Percentiles rank a stretch among this genome's conserved stretches.
Evolutionary conservation across 2,888 invertebrate species (phyloP).

Genomic region (Cephus spinipes): DNA sequence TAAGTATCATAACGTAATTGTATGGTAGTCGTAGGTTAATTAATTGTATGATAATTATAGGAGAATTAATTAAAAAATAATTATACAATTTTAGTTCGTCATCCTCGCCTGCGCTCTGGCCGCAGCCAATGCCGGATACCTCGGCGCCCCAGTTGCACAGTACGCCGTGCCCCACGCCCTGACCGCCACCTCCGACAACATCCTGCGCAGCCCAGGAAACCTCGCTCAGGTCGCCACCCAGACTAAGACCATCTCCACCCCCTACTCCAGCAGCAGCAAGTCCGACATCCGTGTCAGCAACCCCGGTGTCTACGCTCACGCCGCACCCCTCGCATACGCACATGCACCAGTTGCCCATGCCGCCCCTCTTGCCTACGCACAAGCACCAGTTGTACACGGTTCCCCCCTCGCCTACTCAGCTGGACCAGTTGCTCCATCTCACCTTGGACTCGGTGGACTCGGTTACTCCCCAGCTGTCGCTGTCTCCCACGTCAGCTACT

Average conservation of each 20-base stretch:
- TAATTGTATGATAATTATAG: not conserved
- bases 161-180: conserved; percentile 48
- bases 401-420: conserved; percentile 53
- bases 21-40: no score
- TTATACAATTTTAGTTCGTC: conserved; percentile 38
- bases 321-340: conserved; percentile 39
- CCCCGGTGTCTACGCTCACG: conserved; percentile 51
- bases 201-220: conserved; percentile 53
- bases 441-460: conserved; percentile 53
- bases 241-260: conserved; percentile 57
- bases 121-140: conserved; percentile 51
- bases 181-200: conserved; percentile 57
- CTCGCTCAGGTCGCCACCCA: conserved; percentile 51
- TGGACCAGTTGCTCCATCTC: conserved; percentile 25
- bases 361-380: conserved; percentile 23
- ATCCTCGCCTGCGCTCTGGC: conserved; percentile 53
- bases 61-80: not conserved
- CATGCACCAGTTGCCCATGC: conserved; percentile 36
- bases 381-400: conserved; percentile 27
- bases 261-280: conserved; percentile 55
- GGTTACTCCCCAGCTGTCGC: conserved; percentile 56
- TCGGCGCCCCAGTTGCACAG: conserved; percentile 40
- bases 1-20: not conserved
- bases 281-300: conserved; percentile 55
- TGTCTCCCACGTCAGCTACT: conserved; percentile 56